A percentile compares a stretch with the other conserved stretches of the same genome.
Conservation (phyloP, 2,888 invertebrate genomes). For the Agonum fuliginosum region DNA sequence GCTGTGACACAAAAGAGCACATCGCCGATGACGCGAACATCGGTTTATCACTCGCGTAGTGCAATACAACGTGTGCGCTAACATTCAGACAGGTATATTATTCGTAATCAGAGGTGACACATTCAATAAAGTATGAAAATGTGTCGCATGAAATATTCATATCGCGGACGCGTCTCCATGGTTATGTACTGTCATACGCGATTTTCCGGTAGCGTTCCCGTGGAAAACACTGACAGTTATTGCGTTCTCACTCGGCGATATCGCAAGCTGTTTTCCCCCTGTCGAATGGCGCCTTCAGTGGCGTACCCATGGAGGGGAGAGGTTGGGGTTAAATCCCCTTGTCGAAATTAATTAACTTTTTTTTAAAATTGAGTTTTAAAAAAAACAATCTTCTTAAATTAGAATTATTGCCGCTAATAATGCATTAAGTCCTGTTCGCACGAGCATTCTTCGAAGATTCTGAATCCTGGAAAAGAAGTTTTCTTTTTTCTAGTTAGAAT, state of each 20-base stretch:
- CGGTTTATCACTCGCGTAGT: slow-evolving; percentile 33
- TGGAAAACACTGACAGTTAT: slow-evolving; percentile 71
- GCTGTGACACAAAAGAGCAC: slow-evolving; percentile 47
- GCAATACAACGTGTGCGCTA: slow-evolving; percentile 4
- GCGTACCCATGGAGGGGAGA: too few species aligned
- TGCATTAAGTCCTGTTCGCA: too few species aligned
- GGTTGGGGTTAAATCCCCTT: too few species aligned
- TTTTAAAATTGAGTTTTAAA: too few species aligned
- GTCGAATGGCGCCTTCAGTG: slow-evolving; percentile 6
- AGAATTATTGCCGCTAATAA: too few species aligned
- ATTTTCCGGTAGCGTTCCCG: slow-evolving; percentile 69
- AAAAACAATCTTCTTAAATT: too few species aligned
- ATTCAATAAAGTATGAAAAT: slow-evolving; percentile 75
- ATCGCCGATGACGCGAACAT: slow-evolving; percentile 42
- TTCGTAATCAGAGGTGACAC: slow-evolving; percentile 74
- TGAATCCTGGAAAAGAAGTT: too few species aligned
- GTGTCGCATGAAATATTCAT: slow-evolving; percentile 75
- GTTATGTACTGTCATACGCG: slow-evolving; percentile 72
- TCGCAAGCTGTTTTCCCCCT: slow-evolving; percentile 59
- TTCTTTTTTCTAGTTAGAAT: too few species aligned
- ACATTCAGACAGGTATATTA: slow-evolving; percentile 71
- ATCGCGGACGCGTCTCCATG: slow-evolving; percentile 70
- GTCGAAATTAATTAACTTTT: too few species aligned
- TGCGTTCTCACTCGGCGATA: slow-evolving; percentile 69
- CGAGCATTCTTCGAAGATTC: too few species aligned